Evolutionary conservation across 2,113 vertebrate genomes (phyloP).

Genomic region (Leucosticte australis): DNA sequence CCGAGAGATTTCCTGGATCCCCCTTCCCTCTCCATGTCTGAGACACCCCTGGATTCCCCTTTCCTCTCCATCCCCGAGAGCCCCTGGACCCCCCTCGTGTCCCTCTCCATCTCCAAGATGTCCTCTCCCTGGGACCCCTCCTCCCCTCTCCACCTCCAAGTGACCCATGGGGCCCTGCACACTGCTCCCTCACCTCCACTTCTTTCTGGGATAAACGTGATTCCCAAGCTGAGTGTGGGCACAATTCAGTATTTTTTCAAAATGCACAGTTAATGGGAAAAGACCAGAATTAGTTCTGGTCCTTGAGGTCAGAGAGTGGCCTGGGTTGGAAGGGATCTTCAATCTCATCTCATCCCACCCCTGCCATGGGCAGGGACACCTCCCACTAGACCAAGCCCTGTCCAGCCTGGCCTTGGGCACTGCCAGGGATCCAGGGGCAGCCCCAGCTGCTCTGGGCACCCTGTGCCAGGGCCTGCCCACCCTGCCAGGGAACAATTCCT

Average conservation of each 20-base stretch:
- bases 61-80: no score
- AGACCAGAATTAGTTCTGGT: neutral
- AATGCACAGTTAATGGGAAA: neutral
- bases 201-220: neutral
- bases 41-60: no score
- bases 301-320: neutral
- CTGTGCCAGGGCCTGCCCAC: neutral
- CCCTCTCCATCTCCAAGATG: no score
- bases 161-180: rapidly evolving
- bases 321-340: neutral
- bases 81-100: no score
- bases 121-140: no score
- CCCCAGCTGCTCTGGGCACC: neutral
- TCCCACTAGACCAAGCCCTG: rapidly evolving
- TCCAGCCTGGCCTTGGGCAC: neutral
- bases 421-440: neutral
- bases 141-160: neutral
- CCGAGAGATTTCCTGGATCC: no score
- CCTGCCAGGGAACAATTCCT: neutral
- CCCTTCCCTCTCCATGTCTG: no score
- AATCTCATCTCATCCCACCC: neutral
- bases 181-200: neutral
- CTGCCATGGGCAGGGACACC: neutral
- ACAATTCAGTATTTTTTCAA: neutral
- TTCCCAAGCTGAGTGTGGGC: neutral